A percentile compares a stretch with the other conserved stretches of the same genome.
Evolutionary conservation across 2,888 invertebrate species (phyloP).

Genomic region (Calameuta filiformis): DNA sequence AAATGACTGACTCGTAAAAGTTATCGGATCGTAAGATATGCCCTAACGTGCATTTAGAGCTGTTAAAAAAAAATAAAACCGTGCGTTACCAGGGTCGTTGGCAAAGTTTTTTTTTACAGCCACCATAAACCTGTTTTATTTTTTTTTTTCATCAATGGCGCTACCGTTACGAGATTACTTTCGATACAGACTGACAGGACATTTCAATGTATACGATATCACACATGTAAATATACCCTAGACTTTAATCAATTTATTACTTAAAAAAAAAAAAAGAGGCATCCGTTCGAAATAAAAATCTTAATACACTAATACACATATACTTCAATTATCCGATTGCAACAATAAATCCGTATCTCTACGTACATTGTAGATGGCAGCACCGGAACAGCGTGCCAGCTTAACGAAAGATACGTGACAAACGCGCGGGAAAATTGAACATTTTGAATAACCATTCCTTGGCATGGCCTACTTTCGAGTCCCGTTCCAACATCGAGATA

Average conservation of each 20-base stretch:
- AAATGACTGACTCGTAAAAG: not conserved
- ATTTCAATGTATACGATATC: not conserved
- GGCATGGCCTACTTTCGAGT: not conserved
- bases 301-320: not conserved
- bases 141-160: not conserved
- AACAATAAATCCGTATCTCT: too few species aligned
- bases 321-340: not conserved
- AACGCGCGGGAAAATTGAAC: not conserved
- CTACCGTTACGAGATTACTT: not conserved
- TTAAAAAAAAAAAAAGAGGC: not conserved
- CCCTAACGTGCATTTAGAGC: not conserved
- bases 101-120: conserved; percentile 3
- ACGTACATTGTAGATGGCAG: not conserved
- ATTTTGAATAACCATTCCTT: not conserved
- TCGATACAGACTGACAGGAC: not conserved
- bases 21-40: not conserved
- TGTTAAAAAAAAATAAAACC: conserved; percentile 5
- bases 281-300: not conserved
- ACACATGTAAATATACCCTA: not conserved
- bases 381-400: not conserved
- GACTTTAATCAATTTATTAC: not conserved
- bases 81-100: not conserved
- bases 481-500: not conserved
- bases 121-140: not conserved
- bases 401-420: not conserved